phyloP scores from a whole-genome alignment of 92 coral and sea anemone genomes.

The Paragorgia papillata region DNA sequence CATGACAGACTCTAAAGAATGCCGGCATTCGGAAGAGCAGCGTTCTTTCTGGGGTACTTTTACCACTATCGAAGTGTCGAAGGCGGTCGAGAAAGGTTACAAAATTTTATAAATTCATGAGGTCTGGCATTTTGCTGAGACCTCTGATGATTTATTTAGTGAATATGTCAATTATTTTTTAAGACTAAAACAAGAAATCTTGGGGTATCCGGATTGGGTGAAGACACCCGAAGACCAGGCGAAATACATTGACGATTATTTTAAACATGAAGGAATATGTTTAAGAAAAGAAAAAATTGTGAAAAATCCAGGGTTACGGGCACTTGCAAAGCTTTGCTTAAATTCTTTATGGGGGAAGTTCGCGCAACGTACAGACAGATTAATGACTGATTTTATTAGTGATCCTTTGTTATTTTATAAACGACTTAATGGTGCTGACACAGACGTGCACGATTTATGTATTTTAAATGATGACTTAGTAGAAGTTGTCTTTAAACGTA shows the following conservation, averaged over 20 bases:
- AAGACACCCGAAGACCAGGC: neutral
- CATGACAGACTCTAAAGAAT: neutral
- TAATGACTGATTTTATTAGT: constrained; percentile 36
- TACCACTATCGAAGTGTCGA: neutral
- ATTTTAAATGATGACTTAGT: constrained; percentile 46
- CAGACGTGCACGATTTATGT: constrained; percentile 46
- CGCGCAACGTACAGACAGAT: constrained; percentile 36
- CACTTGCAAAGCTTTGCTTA: constrained; percentile 24
- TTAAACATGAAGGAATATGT: constrained; percentile 1
- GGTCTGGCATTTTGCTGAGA: constrained; percentile 50
- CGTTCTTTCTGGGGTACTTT: neutral
- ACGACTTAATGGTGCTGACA: constrained; percentile 15
- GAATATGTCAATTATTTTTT: constrained; percentile 54
- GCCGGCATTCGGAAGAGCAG: neutral
- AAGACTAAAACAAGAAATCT: constrained; percentile 48
- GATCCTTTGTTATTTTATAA: constrained; percentile 24
- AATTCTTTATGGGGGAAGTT: constrained; percentile 58
- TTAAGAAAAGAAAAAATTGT: neutral
- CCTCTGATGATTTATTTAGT: constrained; percentile 25
- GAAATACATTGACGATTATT: constrained; percentile 24
- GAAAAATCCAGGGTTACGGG: neutral
- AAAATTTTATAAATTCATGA: constrained; percentile 35
- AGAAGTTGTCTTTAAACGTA: constrained; percentile 41
- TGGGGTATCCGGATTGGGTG: constrained; percentile 34
- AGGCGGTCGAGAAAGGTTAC: constrained; percentile 41